phyloP scores from a whole-genome alignment of 2,113 vertebrate genomes.

The Coregonus clupeaformis region DNA sequence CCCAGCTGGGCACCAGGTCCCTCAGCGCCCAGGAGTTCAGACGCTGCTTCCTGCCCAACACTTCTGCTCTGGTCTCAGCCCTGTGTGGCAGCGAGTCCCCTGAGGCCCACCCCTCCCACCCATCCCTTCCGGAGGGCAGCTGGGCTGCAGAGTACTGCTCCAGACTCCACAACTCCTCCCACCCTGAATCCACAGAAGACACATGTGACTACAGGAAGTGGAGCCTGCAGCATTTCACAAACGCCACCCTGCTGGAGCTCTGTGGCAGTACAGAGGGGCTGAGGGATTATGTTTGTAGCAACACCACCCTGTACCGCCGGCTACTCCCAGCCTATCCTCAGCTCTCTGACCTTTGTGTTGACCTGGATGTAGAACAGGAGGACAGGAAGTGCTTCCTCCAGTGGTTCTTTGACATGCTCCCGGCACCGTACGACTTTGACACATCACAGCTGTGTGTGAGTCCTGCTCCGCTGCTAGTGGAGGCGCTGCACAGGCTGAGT shows the following conservation, averaged over 20 bases:
- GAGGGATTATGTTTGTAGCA: constrained; percentile 78
- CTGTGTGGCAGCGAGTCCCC: constrained; percentile 65
- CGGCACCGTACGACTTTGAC: constrained; percentile 73
- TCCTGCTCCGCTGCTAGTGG: constrained; percentile 73
- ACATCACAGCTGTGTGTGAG: constrained; percentile 79
- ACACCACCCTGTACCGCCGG: constrained; percentile 68
- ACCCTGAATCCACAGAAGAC: constrained; percentile 33
- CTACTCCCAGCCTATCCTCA: constrained; percentile 63
- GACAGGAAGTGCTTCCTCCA: constrained; percentile 79
- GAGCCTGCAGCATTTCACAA: constrained; percentile 57
- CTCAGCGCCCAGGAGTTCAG: constrained; percentile 78
- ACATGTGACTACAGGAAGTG: constrained; percentile 69
- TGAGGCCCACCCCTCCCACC: constrained; percentile 45
- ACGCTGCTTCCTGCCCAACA: constrained; percentile 82
- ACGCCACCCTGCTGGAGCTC: constrained; percentile 62
- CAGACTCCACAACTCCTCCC: constrained; percentile 56
- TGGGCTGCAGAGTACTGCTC: constrained; percentile 79
- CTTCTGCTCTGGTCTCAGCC: constrained; percentile 65
- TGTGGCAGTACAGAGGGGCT: constrained; percentile 66
- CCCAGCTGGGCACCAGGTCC: constrained; percentile 63
- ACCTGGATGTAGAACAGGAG: constrained; percentile 51
- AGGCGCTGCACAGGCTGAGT: constrained; percentile 75
- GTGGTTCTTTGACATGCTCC: constrained; percentile 79
- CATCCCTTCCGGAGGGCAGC: constrained; percentile 60
- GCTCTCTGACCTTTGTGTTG: constrained; percentile 68